phyloP scores from a whole-genome alignment of 64 coral and sea anemone genomes.

The Cladopsammia gracilis region DNA sequence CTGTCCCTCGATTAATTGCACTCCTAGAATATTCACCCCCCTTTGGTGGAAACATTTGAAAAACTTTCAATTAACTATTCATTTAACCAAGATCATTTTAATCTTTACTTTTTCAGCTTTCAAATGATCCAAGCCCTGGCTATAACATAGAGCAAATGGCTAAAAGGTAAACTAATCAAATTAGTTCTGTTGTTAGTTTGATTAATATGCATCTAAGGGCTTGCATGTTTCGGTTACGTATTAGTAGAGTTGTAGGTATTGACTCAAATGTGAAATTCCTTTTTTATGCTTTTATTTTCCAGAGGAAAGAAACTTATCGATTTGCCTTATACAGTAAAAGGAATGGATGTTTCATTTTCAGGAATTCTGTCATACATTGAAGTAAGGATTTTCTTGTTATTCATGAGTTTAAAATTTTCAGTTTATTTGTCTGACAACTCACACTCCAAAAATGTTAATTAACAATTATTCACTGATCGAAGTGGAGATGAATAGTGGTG shows the following conservation, averaged over 20 bases:
- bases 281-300: neutral
- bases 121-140: conserved; percentile 98
- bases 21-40: too few species aligned
- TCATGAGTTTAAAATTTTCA: neutral
- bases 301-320: conserved; percentile 97
- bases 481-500: too few species aligned
- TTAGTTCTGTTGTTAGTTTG: too few species aligned
- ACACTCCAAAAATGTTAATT: too few species aligned
- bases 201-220: neutral
- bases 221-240: too few species aligned
- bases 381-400: conserved; percentile 43
- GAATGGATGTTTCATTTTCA: conserved; percentile 99
- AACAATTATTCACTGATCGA: too few species aligned
- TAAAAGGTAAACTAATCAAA: conserved; percentile 70
- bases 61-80: too few species aligned
- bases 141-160: conserved; percentile 99
- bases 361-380: conserved; percentile 98
- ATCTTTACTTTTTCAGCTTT: conserved; percentile 68
- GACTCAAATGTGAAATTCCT: neutral
- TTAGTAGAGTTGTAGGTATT: too few species aligned
- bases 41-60: too few species aligned
- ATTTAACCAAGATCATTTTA: neutral
- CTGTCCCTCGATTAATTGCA: too few species aligned
- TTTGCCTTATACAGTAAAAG: conserved; percentile 95
- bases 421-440: too few species aligned